Evolutionary conservation across 2,888 invertebrate genomes (phyloP), one percentile per base, ranked within the genome.

Genomic region (Aporophyla lueneburgensis): DNA sequence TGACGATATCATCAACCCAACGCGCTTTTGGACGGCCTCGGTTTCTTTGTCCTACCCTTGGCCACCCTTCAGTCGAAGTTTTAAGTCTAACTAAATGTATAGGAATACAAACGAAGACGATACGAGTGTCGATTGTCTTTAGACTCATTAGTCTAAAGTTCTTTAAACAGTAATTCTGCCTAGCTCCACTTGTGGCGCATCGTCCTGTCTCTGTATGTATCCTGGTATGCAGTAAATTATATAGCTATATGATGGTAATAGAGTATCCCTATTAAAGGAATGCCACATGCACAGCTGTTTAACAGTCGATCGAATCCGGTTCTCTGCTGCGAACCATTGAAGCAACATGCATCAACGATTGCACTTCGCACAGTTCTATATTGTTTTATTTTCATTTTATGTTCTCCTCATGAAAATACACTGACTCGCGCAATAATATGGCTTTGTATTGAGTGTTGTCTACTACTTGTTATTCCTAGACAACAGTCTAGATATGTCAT

Each of bases 251-350:
- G 49, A 21, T 49, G 24, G 12, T 24, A 19, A 24, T 27, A 46
- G 19, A 65, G 16, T 24, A 33, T 33, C n/a, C 19, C 0, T 49
- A 24, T 21, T 0, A 53, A 54, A 49, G 33, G 16, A 63, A 77
- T 40, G 9, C 1, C 5, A 33, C n/a, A 21, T 24, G 12, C 24
- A 33, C 33, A 68, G 27, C 19, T 58, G 67, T 67, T 58, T 10
- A 27, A 40, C 65, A 77, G 19, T 14, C 10, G 0, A 33, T 46
- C 12, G 5, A 74, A 77, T 53, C 74, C 78, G 78, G 74, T 75
- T 68, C 19, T 78, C 2, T 10, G 49, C 7, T 21, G 7, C 16
- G 19, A 51, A 69, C 43, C 7, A 43, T 56, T 58, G 54, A 19
- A 78, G 40, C 43, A 78, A 51, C 12, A 46, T 40, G 40, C 24